phyloP scores from a whole-genome alignment of 2,113 vertebrate genomes.

The Archocentrus centrarchus region DNA sequence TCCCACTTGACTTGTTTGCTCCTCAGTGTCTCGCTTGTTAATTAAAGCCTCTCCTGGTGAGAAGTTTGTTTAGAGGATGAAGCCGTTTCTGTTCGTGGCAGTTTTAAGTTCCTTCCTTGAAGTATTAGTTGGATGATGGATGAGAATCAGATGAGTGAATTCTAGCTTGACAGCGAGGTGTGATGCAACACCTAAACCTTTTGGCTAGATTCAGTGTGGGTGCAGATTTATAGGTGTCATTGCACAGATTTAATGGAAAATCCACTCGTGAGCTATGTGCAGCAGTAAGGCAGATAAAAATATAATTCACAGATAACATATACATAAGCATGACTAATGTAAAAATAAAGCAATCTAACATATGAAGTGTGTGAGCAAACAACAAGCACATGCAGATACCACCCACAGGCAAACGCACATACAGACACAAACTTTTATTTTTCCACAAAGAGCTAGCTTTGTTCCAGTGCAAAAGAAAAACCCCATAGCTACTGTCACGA shows the following conservation, averaged over 20 bases:
- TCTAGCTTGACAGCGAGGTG: constrained; percentile 35
- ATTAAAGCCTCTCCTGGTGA: constrained; percentile 61
- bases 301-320: not conserved
- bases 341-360: constrained; percentile 6
- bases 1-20: constrained; percentile 28
- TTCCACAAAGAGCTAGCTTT: constrained; percentile 30
- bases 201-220: not conserved
- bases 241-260: not conserved
- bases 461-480: constrained; percentile 40
- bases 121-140: constrained; percentile 32
- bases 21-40: constrained; percentile 35
- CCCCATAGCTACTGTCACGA: constrained; percentile 50
- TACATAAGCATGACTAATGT: not conserved
- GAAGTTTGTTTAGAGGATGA: constrained; percentile 42
- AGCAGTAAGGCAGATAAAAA: not conserved
- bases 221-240: not conserved
- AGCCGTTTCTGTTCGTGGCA: constrained; percentile 13
- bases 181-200: constrained; percentile 28
- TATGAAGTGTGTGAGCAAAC: constrained; percentile 32
- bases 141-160: constrained; percentile 29
- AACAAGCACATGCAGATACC: constrained; percentile 9
- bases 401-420: constrained; percentile 24
- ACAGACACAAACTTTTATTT: constrained; percentile 17
- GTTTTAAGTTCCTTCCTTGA: not conserved
- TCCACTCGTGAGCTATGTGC: not conserved